Evolutionary conservation across 2,888 invertebrate genomes (phyloP), one percentile per base, ranked within the genome.

Genomic region (Ptilodon capucinus): DNA sequence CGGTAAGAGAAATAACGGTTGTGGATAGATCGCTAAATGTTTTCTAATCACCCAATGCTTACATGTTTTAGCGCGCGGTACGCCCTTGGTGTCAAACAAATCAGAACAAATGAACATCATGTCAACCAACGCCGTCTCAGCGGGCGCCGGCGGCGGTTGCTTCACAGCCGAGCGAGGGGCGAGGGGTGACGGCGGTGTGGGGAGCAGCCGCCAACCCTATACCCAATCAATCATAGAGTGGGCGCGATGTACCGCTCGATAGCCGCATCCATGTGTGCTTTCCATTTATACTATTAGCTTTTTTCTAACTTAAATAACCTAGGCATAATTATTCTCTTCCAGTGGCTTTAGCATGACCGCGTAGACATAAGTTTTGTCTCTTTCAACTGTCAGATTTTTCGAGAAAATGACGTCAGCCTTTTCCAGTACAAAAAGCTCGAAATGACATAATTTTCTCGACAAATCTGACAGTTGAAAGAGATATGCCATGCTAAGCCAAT

Each of bases 51-150:
- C 70, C n/a, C n/a, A n/a, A 76, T 77, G 75, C 72, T 73, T 68
- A 57, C 57, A 55, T 56, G 66, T 58, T 54, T 59, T 40, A 63
- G 62, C 63, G 67, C 62, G 69, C 66, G 63, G 61, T 66, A 59
- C 58, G 55, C 56, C 60, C 60, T 40, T 60, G 60, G 68, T 76
- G 75, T 79, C 74, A 74, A 79, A 82, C 80, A 84, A 84, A 83
- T 84, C 80, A 79, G 76, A 79, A 83, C 84, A 84, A 83, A 83
- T 82, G 79, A 81, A 76, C 80, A 77, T 68, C 73, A 74, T 80
- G 81, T 84, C 75, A 75, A 74, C 72, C 76, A 71, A 71, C 71
- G 70, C 69, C 67, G 79, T 78, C 83, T 76, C 80, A 72, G 74
- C 75, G 77, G 82, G 79, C 65, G 71, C 51, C 58, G 64, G 60